Evolutionary conservation across 2,797 vertebrate genomes (phyloP), one percentile per base, ranked within the genome.

Genomic region (Otus scops): DNA sequence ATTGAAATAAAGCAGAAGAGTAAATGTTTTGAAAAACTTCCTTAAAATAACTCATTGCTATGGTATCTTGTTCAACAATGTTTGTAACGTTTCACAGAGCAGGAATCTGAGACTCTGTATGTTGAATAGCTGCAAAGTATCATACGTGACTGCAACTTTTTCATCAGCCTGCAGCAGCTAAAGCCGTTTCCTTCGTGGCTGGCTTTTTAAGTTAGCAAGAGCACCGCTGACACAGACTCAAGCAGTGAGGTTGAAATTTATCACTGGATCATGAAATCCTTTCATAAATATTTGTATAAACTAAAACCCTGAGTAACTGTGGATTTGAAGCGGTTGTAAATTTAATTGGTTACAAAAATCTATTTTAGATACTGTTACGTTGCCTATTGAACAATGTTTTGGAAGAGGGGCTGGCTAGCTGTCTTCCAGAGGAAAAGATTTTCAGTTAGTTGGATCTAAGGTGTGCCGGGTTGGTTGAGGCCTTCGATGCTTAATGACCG

Each of bases 21-120:
- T 98, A 98, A 98, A 98, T 98, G 97, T 98, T 98, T 98, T 97
- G 97, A 97, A 94, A 98, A 98, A 98, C 97, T 98, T 98, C 98
- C 96, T 97, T 98, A 97, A 98, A 98, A 98, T 98, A 98, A 98
- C 91, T 97, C 97, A 97, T 97, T 95, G 94, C 93, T 95, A 36
- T 97, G 96, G 94, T 98, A 97, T 97, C 96, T 98, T 97, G 97
- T 97, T 98, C 97, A 97, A 94, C 96, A 96, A 90, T 87, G 93
- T 94, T 96, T 97, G 95, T 97, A 97, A 98, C 94, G 92, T 97
- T 98, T 96, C 88, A 89, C 97, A 98, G 97, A 97, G 80, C 97
- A 96, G 95, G 94, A 97, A 92, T 95, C 76, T 84, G 86, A 95
- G 91, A 88, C 89, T 69, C 41, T 95, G 89, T 94, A 43, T 84